Evolutionary conservation across 35 echinoderm and acorn worm genomes (phyloP), one percentile per base, ranked within the genome.

Genomic region (Strongylocentrotus purpuratus): DNA sequence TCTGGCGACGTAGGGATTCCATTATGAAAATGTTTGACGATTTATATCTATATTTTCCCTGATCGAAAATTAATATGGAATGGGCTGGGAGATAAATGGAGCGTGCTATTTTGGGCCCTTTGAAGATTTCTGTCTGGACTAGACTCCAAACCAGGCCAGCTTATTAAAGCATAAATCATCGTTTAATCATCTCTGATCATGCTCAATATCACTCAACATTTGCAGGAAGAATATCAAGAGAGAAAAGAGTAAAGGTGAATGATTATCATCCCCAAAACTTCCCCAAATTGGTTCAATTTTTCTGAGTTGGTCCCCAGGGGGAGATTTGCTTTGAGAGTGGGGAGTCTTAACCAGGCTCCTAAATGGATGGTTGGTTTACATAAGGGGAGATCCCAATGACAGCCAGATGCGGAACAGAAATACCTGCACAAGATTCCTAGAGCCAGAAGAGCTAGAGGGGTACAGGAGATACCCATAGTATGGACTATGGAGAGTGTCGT

Each of bases 321-420:
- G 15, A 46, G 87, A 33, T 89, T 89, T 89, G 87, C 15, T 89
- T n/a, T 33, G 87, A 89, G 87, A 89, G 87, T 45, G 31, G 87
- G 45, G 32, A 89, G 87, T 45, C 87, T 89, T 89, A 89, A 89
- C 33, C 45, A 89, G 87, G 87, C 87, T 89, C 87, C 87, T 89
- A 89, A 89, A 89, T 89, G 87, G 87, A 89, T 89, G 87, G 87
- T 89, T 89, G 87, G 87, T 89, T 89, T 89, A 89, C 87, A 89
- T 89, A 89, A 89, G 87, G 87, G 15, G 33, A 89, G 87, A 89
- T 89, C 87, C 33, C 87, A 89, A 89, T 89, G 87, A 45, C 25
- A 89, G 87, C 87, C 87, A 89, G 87, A 89, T 89, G 87, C 87
- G 32, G 87, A 46, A 33, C 87, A 89, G 45, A 89, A 89, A 89